These are phyloP conservation scores for Cyprinodon diabolis DNA, from an alignment of 2,797 vertebrate species.

Conservation along the genomic window DNA sequence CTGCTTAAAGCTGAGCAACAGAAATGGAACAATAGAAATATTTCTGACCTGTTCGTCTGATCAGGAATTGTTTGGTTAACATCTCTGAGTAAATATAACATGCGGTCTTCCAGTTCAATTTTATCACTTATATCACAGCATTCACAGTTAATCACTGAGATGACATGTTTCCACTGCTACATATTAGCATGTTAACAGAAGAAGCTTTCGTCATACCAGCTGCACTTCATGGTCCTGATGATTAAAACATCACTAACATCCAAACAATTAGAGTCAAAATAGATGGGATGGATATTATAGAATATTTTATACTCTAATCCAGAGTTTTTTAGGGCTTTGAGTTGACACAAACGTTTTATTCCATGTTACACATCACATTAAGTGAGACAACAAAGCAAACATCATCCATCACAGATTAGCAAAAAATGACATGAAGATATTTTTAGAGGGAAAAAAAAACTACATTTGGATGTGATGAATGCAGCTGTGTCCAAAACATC, in stretches of 20 bases:
- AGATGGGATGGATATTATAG: neutral
- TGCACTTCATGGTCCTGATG: slow-evolving; percentile 53
- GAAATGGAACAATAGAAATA: neutral
- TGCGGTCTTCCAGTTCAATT: neutral
- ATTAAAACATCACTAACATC: slow-evolving; percentile 57
- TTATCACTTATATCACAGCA: neutral
- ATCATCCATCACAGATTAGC: neutral
- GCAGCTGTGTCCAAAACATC: neutral
- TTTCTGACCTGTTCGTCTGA: neutral
- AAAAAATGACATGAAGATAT: neutral
- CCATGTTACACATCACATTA: neutral
- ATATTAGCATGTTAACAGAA: neutral
- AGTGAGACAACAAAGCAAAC: too few species aligned
- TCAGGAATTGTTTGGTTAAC: neutral
- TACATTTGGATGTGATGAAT: neutral
- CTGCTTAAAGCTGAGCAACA: too few species aligned
- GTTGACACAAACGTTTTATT: neutral
- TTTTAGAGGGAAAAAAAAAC: neutral
- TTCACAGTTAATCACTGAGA: too few species aligned
- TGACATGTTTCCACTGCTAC: neutral
- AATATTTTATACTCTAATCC: neutral
- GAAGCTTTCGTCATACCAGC: slow-evolving; percentile 52
- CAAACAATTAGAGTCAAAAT: neutral
- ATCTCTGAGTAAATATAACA: neutral
- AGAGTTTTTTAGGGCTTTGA: neutral